Conservation (phyloP, 2,113 vertebrate species). For the Clupea harengus region DNA sequence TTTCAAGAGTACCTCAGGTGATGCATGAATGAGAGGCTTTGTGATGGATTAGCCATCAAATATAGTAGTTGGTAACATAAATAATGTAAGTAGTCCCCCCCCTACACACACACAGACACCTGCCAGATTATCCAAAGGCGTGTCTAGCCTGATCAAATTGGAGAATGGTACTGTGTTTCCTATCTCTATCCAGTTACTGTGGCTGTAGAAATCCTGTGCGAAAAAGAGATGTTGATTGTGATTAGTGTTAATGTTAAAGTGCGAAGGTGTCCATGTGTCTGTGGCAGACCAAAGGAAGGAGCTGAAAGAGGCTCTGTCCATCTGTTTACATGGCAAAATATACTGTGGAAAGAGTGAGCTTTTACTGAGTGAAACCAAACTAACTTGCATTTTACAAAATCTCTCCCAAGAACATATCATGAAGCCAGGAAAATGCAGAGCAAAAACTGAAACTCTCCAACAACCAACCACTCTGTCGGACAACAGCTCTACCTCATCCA, state of each 20-base stretch:
- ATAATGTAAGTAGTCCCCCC: too few species aligned
- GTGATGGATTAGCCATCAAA: too few species aligned
- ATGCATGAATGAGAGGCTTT: too few species aligned
- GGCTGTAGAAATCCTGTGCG: constrained; percentile 68
- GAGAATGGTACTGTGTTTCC: constrained; percentile 53
- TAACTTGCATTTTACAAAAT: neutral
- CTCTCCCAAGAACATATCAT: too few species aligned
- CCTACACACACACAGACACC: constrained; percentile 41
- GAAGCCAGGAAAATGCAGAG: neutral
- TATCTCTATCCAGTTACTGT: constrained; percentile 70
- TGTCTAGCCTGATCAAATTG: constrained; percentile 55
- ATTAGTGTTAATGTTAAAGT: neutral
- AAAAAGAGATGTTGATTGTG: neutral
- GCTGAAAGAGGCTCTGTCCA: neutral
- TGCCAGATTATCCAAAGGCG: constrained; percentile 57
- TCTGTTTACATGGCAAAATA: neutral
- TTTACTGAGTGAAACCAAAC: neutral
- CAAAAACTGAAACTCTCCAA: neutral
- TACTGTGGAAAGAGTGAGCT: neutral
- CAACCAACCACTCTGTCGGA: neutral
- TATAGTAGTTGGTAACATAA: too few species aligned
- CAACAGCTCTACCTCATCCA: too few species aligned
- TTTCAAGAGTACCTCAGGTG: too few species aligned
- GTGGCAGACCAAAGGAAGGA: neutral
- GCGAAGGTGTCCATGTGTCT: neutral